Evolutionary conservation across 1,140 invertebrate species (phyloP).

Genomic region (Asobara japonica): DNA sequence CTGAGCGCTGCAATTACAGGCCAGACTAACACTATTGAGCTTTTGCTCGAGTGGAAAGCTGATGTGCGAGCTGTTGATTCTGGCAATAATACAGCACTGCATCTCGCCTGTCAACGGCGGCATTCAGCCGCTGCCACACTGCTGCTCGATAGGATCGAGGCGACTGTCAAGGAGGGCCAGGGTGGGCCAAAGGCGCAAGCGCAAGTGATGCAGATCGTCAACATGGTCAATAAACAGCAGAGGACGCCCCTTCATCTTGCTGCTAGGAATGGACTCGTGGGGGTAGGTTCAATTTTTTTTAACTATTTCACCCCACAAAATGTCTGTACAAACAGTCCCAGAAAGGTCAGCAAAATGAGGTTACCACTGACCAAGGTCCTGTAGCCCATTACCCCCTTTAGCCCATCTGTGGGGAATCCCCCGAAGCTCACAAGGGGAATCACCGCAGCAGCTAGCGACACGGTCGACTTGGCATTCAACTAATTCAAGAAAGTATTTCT

Average conservation of each 20-base stretch:
- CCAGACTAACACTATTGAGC: constrained; percentile 67
- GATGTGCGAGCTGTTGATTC: constrained; percentile 67
- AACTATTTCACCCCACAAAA: too few relatives aligned
- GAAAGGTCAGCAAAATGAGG: too few relatives aligned
- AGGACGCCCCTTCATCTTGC: constrained; percentile 65
- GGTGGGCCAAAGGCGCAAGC: constrained; percentile 35
- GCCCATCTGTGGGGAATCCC: too few relatives aligned
- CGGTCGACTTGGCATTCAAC: too few relatives aligned
- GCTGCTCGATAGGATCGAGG: constrained; percentile 68
- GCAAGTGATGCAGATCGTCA: constrained; percentile 60
- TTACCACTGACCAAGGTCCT: too few relatives aligned
- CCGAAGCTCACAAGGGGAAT: too few relatives aligned
- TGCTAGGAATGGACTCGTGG: constrained; percentile 51
- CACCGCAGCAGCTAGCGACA: too few relatives aligned
- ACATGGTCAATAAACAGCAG: constrained; percentile 69
- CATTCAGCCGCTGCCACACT: constrained; percentile 69
- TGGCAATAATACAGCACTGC: constrained; percentile 70
- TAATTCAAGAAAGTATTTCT: too few relatives aligned
- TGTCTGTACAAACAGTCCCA: too few relatives aligned
- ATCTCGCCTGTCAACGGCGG: constrained; percentile 70
- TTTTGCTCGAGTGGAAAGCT: constrained; percentile 67
- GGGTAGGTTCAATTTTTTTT: constrained; percentile 39
- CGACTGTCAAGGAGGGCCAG: constrained; percentile 37
- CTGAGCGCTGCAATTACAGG: constrained; percentile 71
- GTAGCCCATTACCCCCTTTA: too few relatives aligned